Percentiles rank a stretch among this genome's conserved stretches.
Conservation (phyloP, 2,113 vertebrate species). For the Cyanoliseus patagonus region DNA sequence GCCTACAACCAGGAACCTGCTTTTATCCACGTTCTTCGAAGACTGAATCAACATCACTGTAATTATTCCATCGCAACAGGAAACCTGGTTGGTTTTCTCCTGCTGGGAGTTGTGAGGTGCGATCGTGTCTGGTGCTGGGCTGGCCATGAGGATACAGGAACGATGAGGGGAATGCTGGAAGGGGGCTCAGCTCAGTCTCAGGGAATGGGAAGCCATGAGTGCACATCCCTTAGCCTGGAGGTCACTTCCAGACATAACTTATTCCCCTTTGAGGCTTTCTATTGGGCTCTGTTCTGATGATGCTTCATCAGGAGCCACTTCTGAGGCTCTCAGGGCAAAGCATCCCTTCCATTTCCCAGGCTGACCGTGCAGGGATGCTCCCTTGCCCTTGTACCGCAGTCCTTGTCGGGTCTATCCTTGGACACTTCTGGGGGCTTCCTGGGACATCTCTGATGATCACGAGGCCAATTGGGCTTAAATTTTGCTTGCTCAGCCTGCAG, state of each 20-base stretch:
- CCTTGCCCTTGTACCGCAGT: background rate
- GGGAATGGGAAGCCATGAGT: background rate
- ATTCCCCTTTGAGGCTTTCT: background rate
- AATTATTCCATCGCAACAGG: background rate
- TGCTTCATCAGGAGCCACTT: background rate
- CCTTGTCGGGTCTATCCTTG: background rate
- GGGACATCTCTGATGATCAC: background rate
- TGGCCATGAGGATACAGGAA: background rate
- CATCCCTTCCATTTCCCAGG: background rate
- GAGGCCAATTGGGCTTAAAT: too few species aligned
- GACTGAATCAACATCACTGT: background rate
- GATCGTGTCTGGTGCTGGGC: background rate
- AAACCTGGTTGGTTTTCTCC: background rate
- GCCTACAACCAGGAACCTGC: rapidly evolving
- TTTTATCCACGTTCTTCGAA: background rate
- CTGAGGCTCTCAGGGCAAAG: background rate
- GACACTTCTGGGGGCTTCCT: background rate
- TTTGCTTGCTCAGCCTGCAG: background rate
- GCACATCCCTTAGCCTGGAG: rapidly evolving
- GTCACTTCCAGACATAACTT: background rate
- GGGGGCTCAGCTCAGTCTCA: background rate
- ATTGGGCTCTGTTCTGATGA: background rate
- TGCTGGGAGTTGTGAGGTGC: background rate
- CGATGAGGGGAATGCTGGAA: rapidly evolving
- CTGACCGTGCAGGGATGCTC: background rate